A percentile compares a stretch with the other conserved stretches of the same genome.
These are phyloP conservation scores for Alectoris magna DNA, from an alignment of 2,797 vertebrate species.

Conservation along the genomic window DNA sequence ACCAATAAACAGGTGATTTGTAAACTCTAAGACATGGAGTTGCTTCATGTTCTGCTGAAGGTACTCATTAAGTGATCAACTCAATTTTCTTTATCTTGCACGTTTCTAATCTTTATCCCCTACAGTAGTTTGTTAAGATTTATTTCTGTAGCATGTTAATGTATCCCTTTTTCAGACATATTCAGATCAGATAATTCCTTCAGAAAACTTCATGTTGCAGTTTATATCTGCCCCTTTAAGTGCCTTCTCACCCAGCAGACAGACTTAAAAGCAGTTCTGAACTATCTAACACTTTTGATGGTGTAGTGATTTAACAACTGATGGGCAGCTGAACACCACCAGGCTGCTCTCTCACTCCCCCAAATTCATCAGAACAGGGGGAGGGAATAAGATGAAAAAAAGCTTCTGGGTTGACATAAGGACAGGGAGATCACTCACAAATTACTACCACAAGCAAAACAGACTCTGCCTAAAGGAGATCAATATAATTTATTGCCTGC, in stretches of 20 bases:
- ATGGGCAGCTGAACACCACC: background rate
- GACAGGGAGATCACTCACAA: background rate
- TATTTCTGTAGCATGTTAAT: background rate
- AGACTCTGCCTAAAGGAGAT: background rate
- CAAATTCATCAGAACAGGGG: background rate
- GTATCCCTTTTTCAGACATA: background rate
- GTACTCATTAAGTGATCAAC: background rate
- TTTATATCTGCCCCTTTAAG: background rate
- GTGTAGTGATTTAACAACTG: background rate
- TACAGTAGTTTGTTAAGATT: background rate
- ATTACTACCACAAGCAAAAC: background rate
- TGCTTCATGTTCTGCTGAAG: background rate
- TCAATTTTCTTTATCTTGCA: background rate
- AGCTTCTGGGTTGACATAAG: background rate
- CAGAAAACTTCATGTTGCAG: background rate
- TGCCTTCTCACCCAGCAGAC: background rate
- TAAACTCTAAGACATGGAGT: background rate
- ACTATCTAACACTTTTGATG: background rate
- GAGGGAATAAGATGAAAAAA: background rate
- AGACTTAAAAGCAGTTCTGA: background rate
- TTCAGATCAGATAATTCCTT: background rate
- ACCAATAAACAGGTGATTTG: background rate
- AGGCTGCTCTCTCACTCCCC: background rate
- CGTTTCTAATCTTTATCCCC: background rate
- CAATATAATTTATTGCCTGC: background rate